These are phyloP conservation scores for Aphelenchoides avenae DNA, from an alignment of 1,140 invertebrate species.

Conservation along the genomic window DNA sequence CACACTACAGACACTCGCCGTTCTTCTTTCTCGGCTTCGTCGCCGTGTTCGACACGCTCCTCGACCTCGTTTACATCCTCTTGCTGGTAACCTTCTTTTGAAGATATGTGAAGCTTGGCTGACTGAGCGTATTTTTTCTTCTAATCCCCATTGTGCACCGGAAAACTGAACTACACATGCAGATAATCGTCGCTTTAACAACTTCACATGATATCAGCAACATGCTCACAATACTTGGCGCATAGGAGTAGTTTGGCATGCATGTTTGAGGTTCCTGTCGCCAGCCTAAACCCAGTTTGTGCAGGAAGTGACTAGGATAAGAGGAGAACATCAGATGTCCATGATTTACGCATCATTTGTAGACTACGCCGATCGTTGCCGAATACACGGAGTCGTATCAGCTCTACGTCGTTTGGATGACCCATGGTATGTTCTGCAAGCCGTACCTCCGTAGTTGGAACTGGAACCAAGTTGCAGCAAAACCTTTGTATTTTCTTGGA, in stretches of 20 bases:
- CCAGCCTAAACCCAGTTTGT: neutral
- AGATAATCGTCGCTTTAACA: slow-evolving; percentile 2
- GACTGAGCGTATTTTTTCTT: too few relatives aligned
- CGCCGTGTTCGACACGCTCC: slow-evolving; percentile 39
- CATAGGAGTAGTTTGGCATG: neutral
- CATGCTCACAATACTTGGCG: neutral
- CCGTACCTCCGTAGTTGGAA: too few relatives aligned
- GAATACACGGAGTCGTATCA: slow-evolving; percentile 38
- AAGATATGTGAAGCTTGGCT: too few relatives aligned
- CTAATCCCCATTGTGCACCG: too few relatives aligned
- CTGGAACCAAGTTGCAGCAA: too few relatives aligned
- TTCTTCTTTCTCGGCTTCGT: slow-evolving; percentile 47
- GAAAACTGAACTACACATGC: slow-evolving; percentile 1
- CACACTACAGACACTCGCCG: slow-evolving; percentile 42
- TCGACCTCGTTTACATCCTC: slow-evolving; percentile 37
- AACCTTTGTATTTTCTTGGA: slow-evolving; percentile 42
- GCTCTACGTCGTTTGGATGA: slow-evolving; percentile 45
- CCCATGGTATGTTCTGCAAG: too few relatives aligned
- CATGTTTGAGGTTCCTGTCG: neutral
- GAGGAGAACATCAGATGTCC: neutral
- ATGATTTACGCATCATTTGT: slow-evolving; percentile 3
- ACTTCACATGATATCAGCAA: too few relatives aligned
- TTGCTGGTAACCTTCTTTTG: slow-evolving; percentile 38
- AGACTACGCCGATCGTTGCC: slow-evolving; percentile 44
- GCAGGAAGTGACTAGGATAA: neutral